Conservation (phyloP, 92 coral and sea anemone genomes). For the Bergia sp. region DNA sequence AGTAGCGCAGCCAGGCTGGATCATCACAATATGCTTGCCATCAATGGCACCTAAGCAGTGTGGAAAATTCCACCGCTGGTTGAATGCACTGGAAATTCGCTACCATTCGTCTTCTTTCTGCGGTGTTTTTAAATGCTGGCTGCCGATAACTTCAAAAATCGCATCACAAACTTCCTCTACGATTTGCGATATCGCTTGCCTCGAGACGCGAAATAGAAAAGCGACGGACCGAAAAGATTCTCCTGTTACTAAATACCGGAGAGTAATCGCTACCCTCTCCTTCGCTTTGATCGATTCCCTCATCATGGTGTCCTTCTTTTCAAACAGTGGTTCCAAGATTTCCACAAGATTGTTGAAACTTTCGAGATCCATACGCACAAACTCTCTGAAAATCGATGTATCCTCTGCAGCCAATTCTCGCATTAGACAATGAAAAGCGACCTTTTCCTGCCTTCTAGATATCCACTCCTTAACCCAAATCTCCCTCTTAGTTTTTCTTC, state of each 20-base stretch:
- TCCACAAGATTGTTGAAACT: constrained; percentile 27
- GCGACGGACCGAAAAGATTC: constrained; percentile 48
- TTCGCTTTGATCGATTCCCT: constrained; percentile 37
- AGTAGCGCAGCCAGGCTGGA: not conserved
- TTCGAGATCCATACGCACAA: constrained; percentile 44
- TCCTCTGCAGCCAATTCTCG: constrained; percentile 46
- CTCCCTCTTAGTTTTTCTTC: not conserved
- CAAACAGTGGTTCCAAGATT: not conserved
- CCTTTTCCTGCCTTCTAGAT: constrained; percentile 35
- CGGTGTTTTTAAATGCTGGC: not conserved
- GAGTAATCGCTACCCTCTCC: constrained; percentile 17
- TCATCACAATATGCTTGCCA: not conserved
- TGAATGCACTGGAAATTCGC: not conserved
- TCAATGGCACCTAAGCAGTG: constrained; percentile 2
- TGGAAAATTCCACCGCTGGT: constrained; percentile 1
- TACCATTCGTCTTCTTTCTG: not conserved
- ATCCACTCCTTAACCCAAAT: constrained; percentile 46
- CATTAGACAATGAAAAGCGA: constrained; percentile 30
- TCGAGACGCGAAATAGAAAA: constrained; percentile 42
- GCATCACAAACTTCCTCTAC: constrained; percentile 47
- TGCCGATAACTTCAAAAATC: not conserved
- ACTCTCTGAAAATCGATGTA: constrained; percentile 38
- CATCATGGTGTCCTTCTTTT: constrained; percentile 49
- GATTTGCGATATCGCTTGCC: constrained; percentile 36
- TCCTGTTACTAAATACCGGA: constrained; percentile 51